phyloP scores from a whole-genome alignment of 2,888 invertebrate species.

The Nomada fucata region DNA sequence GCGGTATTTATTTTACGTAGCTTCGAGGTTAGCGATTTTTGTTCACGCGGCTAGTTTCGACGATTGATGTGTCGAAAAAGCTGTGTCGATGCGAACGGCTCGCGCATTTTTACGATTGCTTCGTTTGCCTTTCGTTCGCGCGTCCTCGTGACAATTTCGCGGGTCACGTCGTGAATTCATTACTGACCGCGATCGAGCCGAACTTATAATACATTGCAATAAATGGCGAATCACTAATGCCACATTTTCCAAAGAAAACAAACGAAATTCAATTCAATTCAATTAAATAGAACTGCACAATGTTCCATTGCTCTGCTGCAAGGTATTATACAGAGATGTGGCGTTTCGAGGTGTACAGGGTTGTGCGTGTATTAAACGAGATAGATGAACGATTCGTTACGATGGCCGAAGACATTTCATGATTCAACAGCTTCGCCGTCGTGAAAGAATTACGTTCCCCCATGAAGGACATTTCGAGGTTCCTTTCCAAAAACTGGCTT shows the following conservation, averaged over 20 bases:
- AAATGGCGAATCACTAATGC: too few species aligned
- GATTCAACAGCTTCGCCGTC: constrained; percentile 6
- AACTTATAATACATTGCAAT: too few species aligned
- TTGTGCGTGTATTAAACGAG: neutral
- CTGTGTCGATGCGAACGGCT: neutral
- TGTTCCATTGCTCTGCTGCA: too few species aligned
- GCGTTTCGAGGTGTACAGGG: neutral
- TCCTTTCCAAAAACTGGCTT: neutral
- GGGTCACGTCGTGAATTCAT: too few species aligned
- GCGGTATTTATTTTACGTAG: constrained; percentile 18
- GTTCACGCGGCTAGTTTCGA: constrained; percentile 5
- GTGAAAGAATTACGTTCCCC: neutral
- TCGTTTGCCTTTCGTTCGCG: constrained; percentile 9
- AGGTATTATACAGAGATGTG: too few species aligned
- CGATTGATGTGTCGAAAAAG: constrained; percentile 5
- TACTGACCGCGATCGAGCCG: too few species aligned
- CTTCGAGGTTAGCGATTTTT: constrained; percentile 27
- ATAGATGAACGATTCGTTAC: neutral
- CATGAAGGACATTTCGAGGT: neutral
- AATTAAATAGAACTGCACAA: too few species aligned
- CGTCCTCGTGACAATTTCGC: neutral
- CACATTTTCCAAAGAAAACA: too few species aligned
- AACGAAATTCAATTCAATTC: too few species aligned
- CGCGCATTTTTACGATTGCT: neutral
- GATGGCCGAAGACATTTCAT: neutral